Evolutionary conservation across 2,113 vertebrate genomes (phyloP).

Genomic region (Paraplagusia blochii): DNA sequence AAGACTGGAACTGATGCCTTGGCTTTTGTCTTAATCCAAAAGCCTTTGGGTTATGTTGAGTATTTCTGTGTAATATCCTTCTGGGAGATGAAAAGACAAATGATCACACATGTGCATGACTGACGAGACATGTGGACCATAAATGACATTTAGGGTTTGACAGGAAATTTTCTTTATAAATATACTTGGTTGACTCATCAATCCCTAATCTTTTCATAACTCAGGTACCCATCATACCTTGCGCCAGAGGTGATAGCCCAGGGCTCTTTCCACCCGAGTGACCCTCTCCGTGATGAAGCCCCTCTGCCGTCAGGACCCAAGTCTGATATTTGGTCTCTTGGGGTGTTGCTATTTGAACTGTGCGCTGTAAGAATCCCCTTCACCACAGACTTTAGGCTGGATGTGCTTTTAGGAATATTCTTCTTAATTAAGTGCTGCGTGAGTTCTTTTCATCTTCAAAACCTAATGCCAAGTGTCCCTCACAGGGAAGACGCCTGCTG

Average conservation of each 20-base stretch:
- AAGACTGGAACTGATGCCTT: conserved; percentile 34
- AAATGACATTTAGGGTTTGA: conserved; percentile 12
- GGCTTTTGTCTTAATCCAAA: conserved; percentile 55
- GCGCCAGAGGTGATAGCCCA: conserved; percentile 96
- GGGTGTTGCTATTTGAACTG: conserved; percentile 92
- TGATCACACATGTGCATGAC: conserved; percentile 12
- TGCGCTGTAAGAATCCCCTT: conserved; percentile 82
- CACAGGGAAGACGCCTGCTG: conserved; percentile 89
- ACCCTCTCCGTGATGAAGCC: conserved; percentile 78
- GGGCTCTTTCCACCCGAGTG: conserved; percentile 81
- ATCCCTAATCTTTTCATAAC: conserved; percentile 14
- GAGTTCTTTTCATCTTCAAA: background rate
- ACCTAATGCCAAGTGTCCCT: conserved; percentile 8
- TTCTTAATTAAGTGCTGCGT: background rate
- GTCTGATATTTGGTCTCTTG: conserved; percentile 94
- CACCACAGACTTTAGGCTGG: background rate
- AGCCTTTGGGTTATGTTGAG: conserved; percentile 38
- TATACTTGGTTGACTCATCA: too few relatives aligned
- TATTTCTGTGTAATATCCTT: conserved; percentile 56
- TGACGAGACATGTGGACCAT: conserved; percentile 53
- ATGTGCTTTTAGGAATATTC: background rate
- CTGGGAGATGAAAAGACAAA: conserved; percentile 38
- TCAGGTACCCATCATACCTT: conserved; percentile 93
- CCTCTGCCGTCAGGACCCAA: conserved; percentile 89
- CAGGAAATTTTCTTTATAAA: too few relatives aligned